Evolutionary conservation across 2,113 vertebrate genomes (phyloP).

Genomic region (Brienomyrus brachyistius): DNA sequence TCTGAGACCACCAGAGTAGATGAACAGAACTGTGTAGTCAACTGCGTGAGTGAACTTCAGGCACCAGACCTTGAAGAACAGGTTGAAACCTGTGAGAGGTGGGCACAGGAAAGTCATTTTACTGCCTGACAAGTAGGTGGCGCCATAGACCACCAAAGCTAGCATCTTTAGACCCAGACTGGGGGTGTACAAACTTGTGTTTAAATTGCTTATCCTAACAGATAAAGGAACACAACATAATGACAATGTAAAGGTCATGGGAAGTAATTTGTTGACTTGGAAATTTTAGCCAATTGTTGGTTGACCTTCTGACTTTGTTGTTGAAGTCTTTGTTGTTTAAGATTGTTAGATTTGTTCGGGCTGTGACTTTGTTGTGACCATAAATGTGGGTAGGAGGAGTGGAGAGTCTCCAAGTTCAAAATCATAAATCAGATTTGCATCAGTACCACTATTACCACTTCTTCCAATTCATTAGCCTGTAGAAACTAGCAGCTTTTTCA

Average conservation of each 20-base stretch:
- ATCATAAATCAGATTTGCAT: background rate
- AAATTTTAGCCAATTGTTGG: background rate
- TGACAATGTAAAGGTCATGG: background rate
- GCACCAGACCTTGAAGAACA: conserved; percentile 26
- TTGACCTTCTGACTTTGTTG: background rate
- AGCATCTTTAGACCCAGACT: background rate
- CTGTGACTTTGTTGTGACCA: background rate
- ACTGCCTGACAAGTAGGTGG: conserved; percentile 45
- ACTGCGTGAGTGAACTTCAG: background rate
- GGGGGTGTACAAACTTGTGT: background rate
- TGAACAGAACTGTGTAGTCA: conserved; percentile 20
- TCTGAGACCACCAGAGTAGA: conserved; percentile 13
- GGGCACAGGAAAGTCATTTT: background rate
- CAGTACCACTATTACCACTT: background rate
- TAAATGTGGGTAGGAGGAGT: background rate
- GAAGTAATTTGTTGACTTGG: background rate
- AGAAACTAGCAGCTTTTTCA: background rate
- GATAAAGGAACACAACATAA: background rate
- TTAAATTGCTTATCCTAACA: background rate
- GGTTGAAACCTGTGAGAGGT: conserved; percentile 37
- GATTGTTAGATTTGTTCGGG: background rate
- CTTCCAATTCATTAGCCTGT: background rate
- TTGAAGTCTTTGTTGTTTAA: background rate
- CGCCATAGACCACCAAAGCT: background rate
- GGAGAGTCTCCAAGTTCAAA: background rate